A percentile compares a stretch with the other conserved stretches of the same genome.
Conservation (phyloP, 2,797 vertebrate species). For the Tympanoctomys barrerae region DNA sequence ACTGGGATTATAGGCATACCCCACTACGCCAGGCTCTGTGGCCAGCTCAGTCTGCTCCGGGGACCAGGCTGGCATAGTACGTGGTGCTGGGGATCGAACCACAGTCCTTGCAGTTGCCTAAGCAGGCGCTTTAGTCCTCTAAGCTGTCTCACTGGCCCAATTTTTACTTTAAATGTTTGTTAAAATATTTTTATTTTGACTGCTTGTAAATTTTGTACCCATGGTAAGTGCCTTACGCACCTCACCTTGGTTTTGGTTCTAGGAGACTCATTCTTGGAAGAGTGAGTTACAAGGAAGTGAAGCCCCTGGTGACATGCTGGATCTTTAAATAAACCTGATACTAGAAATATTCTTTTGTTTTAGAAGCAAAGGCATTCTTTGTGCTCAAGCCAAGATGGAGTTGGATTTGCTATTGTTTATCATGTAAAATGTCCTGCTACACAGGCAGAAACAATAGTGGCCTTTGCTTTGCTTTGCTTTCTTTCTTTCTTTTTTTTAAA, state of each 20-base stretch:
- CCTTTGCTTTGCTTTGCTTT: background rate
- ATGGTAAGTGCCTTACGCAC: background rate
- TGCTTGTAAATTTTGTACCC: slow-evolving; percentile 2
- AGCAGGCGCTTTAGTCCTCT: too few species aligned
- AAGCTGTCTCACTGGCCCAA: background rate
- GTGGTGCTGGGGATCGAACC: too few species aligned
- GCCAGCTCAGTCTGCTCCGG: too few species aligned
- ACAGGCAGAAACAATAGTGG: background rate
- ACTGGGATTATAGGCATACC: too few species aligned
- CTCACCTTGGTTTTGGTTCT: background rate
- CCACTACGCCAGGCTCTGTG: too few species aligned
- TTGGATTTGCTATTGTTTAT: slow-evolving; percentile 34
- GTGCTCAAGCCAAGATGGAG: background rate
- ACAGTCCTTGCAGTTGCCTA: too few species aligned
- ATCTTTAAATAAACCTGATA: background rate
- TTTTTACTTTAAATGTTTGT: background rate
- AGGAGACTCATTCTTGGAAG: background rate
- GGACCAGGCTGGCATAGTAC: too few species aligned
- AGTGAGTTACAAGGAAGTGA: background rate
- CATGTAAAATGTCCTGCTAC: background rate
- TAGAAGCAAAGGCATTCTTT: background rate
- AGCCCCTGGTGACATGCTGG: background rate
- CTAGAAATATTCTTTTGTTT: slow-evolving; percentile 9
- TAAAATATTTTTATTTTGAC: slow-evolving; percentile 39
- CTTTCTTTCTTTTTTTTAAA: slow-evolving; percentile 31